A percentile compares a stretch with the other conserved stretches of the same genome.
Evolutionary conservation across 2,113 vertebrate species (phyloP).

Genomic region (Myanophis thanlyinensis): DNA sequence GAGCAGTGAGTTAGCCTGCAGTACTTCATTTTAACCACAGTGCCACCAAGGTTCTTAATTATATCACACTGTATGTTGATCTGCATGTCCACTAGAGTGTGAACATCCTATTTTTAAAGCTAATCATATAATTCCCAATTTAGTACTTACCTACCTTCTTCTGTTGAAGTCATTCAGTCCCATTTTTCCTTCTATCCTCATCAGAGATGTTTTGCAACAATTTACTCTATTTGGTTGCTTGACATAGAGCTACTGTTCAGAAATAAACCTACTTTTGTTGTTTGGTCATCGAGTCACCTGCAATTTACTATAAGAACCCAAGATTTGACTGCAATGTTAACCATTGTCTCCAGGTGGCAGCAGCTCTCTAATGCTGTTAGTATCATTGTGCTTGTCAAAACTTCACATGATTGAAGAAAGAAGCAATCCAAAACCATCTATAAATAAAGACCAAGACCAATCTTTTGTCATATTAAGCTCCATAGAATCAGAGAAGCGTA

Average conservation of each 20-base stretch:
- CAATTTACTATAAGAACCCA: not conserved
- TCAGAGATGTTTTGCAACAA: not conserved
- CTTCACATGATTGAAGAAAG: constrained; percentile 4
- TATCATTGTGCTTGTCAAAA: constrained; percentile 14
- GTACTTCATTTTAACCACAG: not conserved
- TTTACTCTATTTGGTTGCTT: not conserved
- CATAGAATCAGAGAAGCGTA: not conserved
- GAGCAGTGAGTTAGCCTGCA: not conserved
- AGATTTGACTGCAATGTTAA: constrained; percentile 3
- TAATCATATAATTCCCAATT: not conserved
- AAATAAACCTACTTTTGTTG: not conserved
- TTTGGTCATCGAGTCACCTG: not conserved
- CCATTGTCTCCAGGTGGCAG: constrained; percentile 19
- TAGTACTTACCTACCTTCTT: not conserved
- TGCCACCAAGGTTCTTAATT: not conserved
- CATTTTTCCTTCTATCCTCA: not conserved
- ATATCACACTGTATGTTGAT: not conserved
- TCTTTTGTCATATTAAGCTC: not conserved
- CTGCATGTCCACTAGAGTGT: not conserved
- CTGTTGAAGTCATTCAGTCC: not conserved
- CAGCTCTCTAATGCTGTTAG: not conserved
- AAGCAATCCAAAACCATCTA: not conserved
- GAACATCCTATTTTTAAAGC: not conserved
- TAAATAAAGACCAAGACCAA: not conserved
- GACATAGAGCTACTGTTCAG: not conserved